These are phyloP conservation scores for Xestoiulus laeticollis DNA, from an alignment of 2,888 invertebrate genomes.

Conservation along the genomic window DNA sequence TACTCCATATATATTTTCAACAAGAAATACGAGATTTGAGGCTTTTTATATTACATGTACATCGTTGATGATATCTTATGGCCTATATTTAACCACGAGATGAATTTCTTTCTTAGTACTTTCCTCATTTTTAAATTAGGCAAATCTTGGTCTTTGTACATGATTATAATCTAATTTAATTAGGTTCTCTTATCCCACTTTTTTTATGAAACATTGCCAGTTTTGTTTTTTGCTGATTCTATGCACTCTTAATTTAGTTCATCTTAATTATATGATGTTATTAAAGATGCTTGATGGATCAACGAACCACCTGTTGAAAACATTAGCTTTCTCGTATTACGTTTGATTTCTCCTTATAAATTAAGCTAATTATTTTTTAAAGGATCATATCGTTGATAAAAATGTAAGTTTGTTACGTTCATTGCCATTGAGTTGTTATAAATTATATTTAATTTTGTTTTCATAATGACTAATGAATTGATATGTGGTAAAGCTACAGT, in stretches of 20 bases:
- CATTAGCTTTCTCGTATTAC: neutral
- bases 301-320: neutral
- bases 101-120: too few species aligned
- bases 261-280: neutral
- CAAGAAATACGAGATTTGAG: neutral
- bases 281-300: neutral
- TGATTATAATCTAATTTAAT: neutral
- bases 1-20: too few species aligned
- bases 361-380: too few species aligned
- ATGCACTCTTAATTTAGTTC: neutral
- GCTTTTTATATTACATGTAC: neutral
- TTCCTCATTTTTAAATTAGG: too few species aligned
- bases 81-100: neutral
- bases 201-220: neutral
- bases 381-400: too few species aligned
- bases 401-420: too few species aligned
- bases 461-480: too few species aligned
- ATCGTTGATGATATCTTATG: too few species aligned
- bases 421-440: too few species aligned
- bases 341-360: too few species aligned
- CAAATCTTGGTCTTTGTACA: neutral
- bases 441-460: too few species aligned
- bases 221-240: neutral
- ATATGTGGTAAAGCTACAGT: too few species aligned
- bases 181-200: neutral